phyloP scores from a whole-genome alignment of 1,140 invertebrate species.

The Drosophila albomicans region DNA sequence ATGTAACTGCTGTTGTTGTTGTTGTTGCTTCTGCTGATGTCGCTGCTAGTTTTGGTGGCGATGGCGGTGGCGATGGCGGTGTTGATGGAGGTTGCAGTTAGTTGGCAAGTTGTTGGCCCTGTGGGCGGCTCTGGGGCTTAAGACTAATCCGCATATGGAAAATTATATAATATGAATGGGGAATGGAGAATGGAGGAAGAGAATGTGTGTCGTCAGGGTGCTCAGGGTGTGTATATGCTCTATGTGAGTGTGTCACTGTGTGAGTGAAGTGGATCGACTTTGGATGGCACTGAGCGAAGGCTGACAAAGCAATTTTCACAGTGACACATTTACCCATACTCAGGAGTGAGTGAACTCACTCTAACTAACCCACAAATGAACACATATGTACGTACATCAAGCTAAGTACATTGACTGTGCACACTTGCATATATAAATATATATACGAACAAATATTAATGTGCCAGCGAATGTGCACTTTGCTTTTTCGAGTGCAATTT shows the following conservation, averaged over 20 bases:
- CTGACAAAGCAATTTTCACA: slow-evolving; percentile 71
- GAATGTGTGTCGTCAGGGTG: slow-evolving; percentile 6
- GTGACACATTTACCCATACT: slow-evolving; percentile 62
- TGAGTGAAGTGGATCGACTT: slow-evolving; percentile 41
- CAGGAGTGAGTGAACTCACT: neutral
- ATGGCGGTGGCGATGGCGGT: neutral
- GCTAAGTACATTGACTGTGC: neutral
- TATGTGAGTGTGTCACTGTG: slow-evolving; percentile 8
- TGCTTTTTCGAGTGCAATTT: slow-evolving; percentile 31
- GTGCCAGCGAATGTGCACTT: slow-evolving; percentile 8
- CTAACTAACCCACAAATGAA: slow-evolving; percentile 1
- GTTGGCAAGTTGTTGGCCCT: slow-evolving; percentile 63
- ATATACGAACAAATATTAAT: neutral
- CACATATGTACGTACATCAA: neutral
- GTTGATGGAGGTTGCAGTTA: slow-evolving; percentile 25
- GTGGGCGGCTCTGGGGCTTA: slow-evolving; percentile 58
- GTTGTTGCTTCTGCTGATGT: slow-evolving; percentile 33
- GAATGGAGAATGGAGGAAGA: neutral
- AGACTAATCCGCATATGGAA: slow-evolving; percentile 78
- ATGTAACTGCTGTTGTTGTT: slow-evolving; percentile 37
- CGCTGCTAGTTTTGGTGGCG: slow-evolving; percentile 30
- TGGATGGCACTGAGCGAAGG: slow-evolving; percentile 38
- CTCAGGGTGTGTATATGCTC: neutral
- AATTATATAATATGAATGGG: slow-evolving; percentile 73
- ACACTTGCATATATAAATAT: neutral